These are phyloP conservation scores for Plemyria rubiginata DNA, from an alignment of 2,888 invertebrate species.

Conservation along the genomic window DNA sequence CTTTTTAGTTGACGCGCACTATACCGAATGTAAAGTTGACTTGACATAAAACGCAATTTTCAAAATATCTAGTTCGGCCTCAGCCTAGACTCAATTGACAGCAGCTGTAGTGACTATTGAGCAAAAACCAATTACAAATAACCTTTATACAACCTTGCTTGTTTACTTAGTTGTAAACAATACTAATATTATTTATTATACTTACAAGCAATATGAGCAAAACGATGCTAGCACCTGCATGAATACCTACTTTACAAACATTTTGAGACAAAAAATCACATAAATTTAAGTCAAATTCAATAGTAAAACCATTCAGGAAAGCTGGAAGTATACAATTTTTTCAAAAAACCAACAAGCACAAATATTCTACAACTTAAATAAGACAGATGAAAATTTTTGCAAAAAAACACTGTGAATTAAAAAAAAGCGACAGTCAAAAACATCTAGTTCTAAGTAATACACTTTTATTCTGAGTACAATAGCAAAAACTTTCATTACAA, in stretches of 20 bases:
- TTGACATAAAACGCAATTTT: too few relatives aligned
- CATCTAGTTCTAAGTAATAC: background rate
- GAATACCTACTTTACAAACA: slow-evolving; percentile 22
- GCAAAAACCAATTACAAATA: background rate
- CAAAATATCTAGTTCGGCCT: background rate
- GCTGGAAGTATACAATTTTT: too few relatives aligned
- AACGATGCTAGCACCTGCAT: slow-evolving; percentile 37
- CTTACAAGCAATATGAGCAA: slow-evolving; percentile 33
- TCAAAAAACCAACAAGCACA: background rate
- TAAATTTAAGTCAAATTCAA: slow-evolving; percentile 41
- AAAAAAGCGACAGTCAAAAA: background rate
- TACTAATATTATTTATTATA: slow-evolving; percentile 5
- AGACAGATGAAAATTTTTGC: background rate
- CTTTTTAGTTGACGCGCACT: too few relatives aligned
- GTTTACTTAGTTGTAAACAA: background rate
- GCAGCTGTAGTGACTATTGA: background rate
- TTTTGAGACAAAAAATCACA: slow-evolving; percentile 48
- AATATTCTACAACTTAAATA: background rate
- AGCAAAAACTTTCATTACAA: background rate
- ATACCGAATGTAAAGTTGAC: too few relatives aligned
- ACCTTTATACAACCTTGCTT: background rate
- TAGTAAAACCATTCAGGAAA: background rate
- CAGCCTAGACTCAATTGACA: background rate
- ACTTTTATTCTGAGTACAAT: background rate
- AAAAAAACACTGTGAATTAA: background rate